A percentile compares a stretch with the other conserved stretches of the same genome.
phyloP scores from a whole-genome alignment of 2,797 vertebrate species.

The Chiloscyllium punctatum region DNA sequence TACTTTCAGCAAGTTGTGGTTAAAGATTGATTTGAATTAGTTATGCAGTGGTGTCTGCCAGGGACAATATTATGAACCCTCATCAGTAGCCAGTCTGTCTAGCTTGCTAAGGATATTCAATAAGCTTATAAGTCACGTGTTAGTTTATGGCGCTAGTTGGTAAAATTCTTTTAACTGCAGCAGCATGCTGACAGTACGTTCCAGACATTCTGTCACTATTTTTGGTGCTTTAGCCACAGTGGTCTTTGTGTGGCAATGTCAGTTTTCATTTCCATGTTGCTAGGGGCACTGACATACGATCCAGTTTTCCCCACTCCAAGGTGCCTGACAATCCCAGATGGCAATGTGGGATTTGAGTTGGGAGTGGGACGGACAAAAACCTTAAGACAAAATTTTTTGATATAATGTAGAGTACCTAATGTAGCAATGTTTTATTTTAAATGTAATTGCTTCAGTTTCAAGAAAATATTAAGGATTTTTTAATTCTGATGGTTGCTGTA shows the following conservation, averaged over 20 bases:
- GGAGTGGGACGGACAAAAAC: background rate
- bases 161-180: slow-evolving; percentile 30
- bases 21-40: slow-evolving; percentile 51
- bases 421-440: slow-evolving; percentile 6
- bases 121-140: slow-evolving; percentile 22
- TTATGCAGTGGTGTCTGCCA: slow-evolving; percentile 46
- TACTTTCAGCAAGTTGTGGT: slow-evolving; percentile 43
- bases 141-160: slow-evolving; percentile 12
- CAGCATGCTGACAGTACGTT: slow-evolving; percentile 18
- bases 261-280: slow-evolving; percentile 45
- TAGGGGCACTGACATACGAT: slow-evolving; percentile 54
- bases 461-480: background rate
- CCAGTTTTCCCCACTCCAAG: slow-evolving; percentile 36
- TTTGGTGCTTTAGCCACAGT: slow-evolving; percentile 54
- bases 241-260: slow-evolving; percentile 47
- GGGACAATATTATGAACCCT: slow-evolving; percentile 47
- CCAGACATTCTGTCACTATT: slow-evolving; percentile 42
- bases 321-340: slow-evolving; percentile 27
- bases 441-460: background rate
- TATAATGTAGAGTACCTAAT: background rate
- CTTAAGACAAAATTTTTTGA: background rate
- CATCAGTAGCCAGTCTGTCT: slow-evolving; percentile 51
- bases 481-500: background rate
- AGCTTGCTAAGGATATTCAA: slow-evolving; percentile 17
- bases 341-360: background rate